These are phyloP conservation scores for Macrobrachium nipponense DNA, from an alignment of 1,140 invertebrate species.

Conservation along the genomic window DNA sequence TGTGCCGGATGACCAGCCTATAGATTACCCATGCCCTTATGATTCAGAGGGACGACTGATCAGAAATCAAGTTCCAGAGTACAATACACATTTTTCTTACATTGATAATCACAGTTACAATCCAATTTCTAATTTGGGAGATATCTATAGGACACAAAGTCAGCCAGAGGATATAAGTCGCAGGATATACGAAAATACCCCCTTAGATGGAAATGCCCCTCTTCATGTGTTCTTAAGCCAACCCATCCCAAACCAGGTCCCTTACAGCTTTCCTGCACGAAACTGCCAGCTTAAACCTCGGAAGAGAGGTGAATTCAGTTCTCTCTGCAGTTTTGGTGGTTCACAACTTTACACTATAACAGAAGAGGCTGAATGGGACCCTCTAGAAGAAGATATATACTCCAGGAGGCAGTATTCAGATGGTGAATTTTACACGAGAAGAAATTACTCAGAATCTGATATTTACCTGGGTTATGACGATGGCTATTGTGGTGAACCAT, in stretches of 20 bases:
- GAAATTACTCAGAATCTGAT: constrained; percentile 41
- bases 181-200: neutral
- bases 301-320: constrained; percentile 37
- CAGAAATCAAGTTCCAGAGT: neutral
- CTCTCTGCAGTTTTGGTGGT: constrained; percentile 39
- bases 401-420: constrained; percentile 1
- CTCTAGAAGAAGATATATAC: constrained; percentile 15
- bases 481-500: neutral
- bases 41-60: constrained; percentile 23
- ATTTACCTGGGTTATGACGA: constrained; percentile 23
- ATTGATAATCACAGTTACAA: constrained; percentile 28
- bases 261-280: neutral
- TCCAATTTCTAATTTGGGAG: constrained; percentile 15
- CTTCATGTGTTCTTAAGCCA: constrained; percentile 42
- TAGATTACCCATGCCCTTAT: constrained; percentile 44
- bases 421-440: too few relatives aligned
- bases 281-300: constrained; percentile 11
- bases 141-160: constrained; percentile 41
- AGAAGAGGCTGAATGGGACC: constrained; percentile 39
- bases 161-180: constrained; percentile 34
- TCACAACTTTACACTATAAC: constrained; percentile 42
- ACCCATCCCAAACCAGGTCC: constrained; percentile 15
- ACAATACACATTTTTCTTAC: constrained; percentile 30
- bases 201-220: constrained; percentile 30
- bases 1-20: constrained; percentile 42